These are phyloP conservation scores for Garra rufa DNA, from an alignment of 2,113 vertebrate genomes.

Conservation along the genomic window DNA sequence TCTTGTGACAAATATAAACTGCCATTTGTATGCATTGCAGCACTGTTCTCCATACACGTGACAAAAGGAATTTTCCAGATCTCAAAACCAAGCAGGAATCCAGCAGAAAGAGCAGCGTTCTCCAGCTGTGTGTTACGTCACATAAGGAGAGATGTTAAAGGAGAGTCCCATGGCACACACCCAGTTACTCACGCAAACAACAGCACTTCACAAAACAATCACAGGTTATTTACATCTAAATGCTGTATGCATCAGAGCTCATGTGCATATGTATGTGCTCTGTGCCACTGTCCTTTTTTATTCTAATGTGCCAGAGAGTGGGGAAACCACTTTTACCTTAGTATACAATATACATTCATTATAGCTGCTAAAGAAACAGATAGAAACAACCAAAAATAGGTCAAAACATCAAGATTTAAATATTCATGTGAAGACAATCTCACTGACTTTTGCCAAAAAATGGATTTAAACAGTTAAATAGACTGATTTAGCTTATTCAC, in stretches of 20 bases:
- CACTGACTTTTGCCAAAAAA: neutral
- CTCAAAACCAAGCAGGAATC: neutral
- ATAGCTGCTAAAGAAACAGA: neutral
- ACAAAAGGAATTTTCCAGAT: neutral
- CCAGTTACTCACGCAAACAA: slow-evolving; percentile 24
- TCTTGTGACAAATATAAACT: neutral
- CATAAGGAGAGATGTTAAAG: neutral
- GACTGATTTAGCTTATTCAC: neutral
- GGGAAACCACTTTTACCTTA: neutral
- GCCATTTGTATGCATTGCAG: neutral
- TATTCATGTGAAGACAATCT: neutral
- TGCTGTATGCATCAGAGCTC: neutral
- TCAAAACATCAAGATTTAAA: neutral
- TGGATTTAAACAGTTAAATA: neutral
- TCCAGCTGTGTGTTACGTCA: neutral
- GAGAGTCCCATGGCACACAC: slow-evolving; percentile 9
- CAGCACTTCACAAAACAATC: slow-evolving; percentile 14
- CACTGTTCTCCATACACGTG: neutral
- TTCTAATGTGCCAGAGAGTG: slow-evolving; percentile 5
- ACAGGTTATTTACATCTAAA: neutral
- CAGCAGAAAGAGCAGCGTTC: neutral
- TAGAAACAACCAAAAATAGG: neutral
- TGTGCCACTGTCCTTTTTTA: neutral
- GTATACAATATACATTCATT: slow-evolving; percentile 1
- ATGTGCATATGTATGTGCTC: neutral